phyloP scores from a whole-genome alignment of 2,888 invertebrate genomes.

The Epistrophe grossulariae region DNA sequence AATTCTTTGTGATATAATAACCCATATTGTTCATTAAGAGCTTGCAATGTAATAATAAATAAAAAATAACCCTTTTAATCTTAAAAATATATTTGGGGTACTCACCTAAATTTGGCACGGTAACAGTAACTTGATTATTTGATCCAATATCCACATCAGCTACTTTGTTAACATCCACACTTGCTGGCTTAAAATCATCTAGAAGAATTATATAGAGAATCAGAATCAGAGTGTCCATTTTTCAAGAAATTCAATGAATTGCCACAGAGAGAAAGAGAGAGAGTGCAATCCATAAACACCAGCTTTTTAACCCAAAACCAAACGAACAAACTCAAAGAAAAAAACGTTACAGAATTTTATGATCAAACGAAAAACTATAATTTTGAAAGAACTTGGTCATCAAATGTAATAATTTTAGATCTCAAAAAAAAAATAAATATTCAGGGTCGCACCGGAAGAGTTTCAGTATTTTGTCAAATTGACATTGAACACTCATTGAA shows the following conservation, averaged over 20 bases:
- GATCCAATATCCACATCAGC: conserved; percentile 95
- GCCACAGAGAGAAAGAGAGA: not conserved
- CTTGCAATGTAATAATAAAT: not conserved
- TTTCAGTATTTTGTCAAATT: no score
- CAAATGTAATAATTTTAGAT: no score
- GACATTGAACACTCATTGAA: no score
- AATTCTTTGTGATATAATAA: not conserved
- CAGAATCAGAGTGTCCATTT: conserved; percentile 44
- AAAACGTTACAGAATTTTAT: no score
- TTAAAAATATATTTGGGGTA: conserved; percentile 18
- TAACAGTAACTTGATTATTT: conserved; percentile 95
- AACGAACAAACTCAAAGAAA: not conserved
- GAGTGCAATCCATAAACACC: not conserved
- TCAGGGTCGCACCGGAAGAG: no score
- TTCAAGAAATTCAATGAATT: conserved; percentile 18
- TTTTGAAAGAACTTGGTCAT: no score
- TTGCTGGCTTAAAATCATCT: conserved; percentile 99
- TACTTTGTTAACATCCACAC: conserved; percentile 96
- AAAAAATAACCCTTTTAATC: not conserved
- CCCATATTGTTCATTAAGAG: not conserved
- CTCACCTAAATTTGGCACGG: conserved; percentile 95
- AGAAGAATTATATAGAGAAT: conserved; percentile 79
- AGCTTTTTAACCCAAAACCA: not conserved
- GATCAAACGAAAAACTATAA: no score
- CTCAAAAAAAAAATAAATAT: no score